A percentile compares a stretch with the other conserved stretches of the same genome.
Evolutionary conservation across 2,797 vertebrate species (phyloP).

Genomic region (Muraenolepis orangiensis): DNA sequence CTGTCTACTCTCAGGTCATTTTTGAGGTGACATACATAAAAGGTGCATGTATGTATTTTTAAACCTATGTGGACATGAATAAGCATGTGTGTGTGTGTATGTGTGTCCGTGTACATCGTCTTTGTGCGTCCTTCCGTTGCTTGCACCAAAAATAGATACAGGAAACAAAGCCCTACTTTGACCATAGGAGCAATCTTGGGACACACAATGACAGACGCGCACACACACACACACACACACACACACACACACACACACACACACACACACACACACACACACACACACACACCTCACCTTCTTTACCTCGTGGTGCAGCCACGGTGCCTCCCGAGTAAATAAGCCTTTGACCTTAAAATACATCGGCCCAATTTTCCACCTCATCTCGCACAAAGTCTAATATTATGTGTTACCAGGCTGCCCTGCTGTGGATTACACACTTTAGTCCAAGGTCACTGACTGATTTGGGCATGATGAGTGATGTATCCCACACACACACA

Average conservation of each 20-base stretch:
- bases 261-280: not conserved
- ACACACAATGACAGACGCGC: not conserved
- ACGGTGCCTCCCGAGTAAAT: slow-evolving; percentile 17
- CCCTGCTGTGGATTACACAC: too few relatives aligned
- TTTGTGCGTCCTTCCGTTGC: slow-evolving; percentile 8
- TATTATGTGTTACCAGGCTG: too few relatives aligned
- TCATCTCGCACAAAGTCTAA: not conserved
- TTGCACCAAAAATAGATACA: slow-evolving; percentile 1
- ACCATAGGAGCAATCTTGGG: slow-evolving; percentile 9
- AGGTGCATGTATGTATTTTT: not conserved
- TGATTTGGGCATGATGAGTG: too few relatives aligned
- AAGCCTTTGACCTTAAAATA: not conserved
- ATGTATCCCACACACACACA: too few relatives aligned
- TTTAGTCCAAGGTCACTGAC: too few relatives aligned
- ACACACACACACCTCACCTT: slow-evolving; percentile 4
- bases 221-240: not conserved
- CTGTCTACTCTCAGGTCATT: too few relatives aligned
- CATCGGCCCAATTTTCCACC: not conserved
- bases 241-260: not conserved
- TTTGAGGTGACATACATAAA: too few relatives aligned
- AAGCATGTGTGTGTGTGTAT: not conserved
- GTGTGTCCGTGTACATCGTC: not conserved
- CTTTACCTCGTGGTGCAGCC: slow-evolving; percentile 35
- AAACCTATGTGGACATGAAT: not conserved
- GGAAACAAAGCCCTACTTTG: not conserved